Evolutionary conservation across 1,140 invertebrate genomes (phyloP), one percentile per base, ranked within the genome.

Genomic region (Drosophila sp.): DNA sequence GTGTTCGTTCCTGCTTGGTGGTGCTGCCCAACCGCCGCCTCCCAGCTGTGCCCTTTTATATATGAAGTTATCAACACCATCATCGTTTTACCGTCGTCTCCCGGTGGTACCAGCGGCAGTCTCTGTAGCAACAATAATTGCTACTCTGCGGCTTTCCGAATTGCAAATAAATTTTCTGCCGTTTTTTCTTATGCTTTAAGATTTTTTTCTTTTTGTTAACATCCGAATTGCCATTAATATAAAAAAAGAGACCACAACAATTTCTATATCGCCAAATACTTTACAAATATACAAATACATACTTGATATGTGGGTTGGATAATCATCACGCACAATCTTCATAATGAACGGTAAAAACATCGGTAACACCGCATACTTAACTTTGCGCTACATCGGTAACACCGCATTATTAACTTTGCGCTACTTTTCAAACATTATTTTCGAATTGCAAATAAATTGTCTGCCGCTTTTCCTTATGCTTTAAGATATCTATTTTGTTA

Each of bases 31-130:
- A 17, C 17, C 17, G 8, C 35, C 44, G 32, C 50, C 11, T 7
- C 35, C 17, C 32, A 56, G 38, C 17, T 7, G 30, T 67, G 80
- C 83, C 84, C 79, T 87, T 86, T 78, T 71, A 23, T 44, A 60
- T 87, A 87, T 89, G 62, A 89, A 89, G 84, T 89, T 89, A 89
- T 89, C 84, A 89, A 89, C 80, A 71, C 65, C 70, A 69, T 69
- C 70, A 69, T 69, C 72, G 65, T 61, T 71, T 40, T 72, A 54
- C n/a, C 66, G 71, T 55, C 63, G 38, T 38, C 54, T 44, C 50
- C 41, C 64, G 63, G 60, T 60, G 23, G 40, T 66, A 50, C 25
- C 50, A 76, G 66, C 56, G 27, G 33, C 73, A 76, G 66, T 64
- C 50, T 70, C 70, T 68, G 64, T 85, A 67, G 73, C 64, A 66